phyloP scores from a whole-genome alignment of 1,140 invertebrate genomes.

The Platyura marginata region DNA sequence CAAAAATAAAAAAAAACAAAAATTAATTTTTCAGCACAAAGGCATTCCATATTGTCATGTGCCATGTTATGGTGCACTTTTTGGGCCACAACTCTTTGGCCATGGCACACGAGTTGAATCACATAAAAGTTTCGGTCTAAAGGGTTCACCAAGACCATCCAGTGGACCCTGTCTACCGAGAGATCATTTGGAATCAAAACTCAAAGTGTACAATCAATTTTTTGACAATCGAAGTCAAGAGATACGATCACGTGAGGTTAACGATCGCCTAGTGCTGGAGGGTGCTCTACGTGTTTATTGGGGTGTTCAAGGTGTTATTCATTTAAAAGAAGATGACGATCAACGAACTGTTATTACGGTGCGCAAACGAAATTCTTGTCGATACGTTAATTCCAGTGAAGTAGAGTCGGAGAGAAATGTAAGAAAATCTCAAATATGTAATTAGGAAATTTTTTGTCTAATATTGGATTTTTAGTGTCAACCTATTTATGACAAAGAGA shows the following conservation, averaged over 20 bases:
- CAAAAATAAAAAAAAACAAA: background rate
- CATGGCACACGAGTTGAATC: constrained; percentile 74
- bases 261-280: constrained; percentile 59
- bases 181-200: constrained; percentile 56
- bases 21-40: constrained; percentile 46
- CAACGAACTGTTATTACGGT: constrained; percentile 53
- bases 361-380: constrained; percentile 46
- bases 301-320: constrained; percentile 68
- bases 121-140: constrained; percentile 66
- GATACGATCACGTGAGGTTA: constrained; percentile 55
- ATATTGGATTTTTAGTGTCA: background rate
- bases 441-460: constrained; percentile 3
- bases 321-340: constrained; percentile 74
- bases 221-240: constrained; percentile 62
- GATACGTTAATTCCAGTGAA: constrained; percentile 22
- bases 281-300: constrained; percentile 66
- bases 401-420: background rate
- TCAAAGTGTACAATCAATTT: constrained; percentile 55
- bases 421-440: constrained; percentile 12
- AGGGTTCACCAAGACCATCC: constrained; percentile 28
- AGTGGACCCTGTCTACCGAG: constrained; percentile 29
- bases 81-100: constrained; percentile 71
- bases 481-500: constrained; percentile 11
- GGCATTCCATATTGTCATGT: constrained; percentile 81
- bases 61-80: constrained; percentile 74